These are phyloP conservation scores for Penaeus vannamei DNA, from an alignment of 1,140 invertebrate genomes.

Conservation along the genomic window DNA sequence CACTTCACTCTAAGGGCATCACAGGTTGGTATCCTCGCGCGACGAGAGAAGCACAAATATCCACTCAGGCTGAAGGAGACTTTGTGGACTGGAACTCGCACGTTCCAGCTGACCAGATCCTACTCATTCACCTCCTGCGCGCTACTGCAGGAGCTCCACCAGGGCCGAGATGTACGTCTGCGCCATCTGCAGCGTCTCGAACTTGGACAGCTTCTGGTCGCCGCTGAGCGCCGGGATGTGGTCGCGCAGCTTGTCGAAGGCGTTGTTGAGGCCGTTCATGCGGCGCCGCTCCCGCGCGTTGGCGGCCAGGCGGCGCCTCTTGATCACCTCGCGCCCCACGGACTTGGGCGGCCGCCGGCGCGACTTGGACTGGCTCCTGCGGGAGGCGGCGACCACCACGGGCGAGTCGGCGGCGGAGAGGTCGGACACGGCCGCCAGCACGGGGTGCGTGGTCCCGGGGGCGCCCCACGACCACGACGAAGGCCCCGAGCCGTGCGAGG, in stretches of 20 bases:
- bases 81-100: slow-evolving; percentile 21
- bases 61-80: slow-evolving; percentile 30
- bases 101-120: slow-evolving; percentile 47
- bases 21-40: no score
- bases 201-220: slow-evolving; percentile 88
- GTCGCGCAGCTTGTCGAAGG: slow-evolving; percentile 85
- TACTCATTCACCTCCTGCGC: slow-evolving; percentile 24
- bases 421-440: slow-evolving; percentile 47
- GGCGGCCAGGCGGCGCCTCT: slow-evolving; percentile 78
- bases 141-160: slow-evolving; percentile 57
- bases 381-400: slow-evolving; percentile 30
- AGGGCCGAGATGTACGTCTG: slow-evolving; percentile 86
- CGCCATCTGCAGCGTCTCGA: slow-evolving; percentile 90
- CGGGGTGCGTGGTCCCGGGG: slow-evolving; percentile 52
- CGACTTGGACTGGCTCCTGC: slow-evolving; percentile 47
- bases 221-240: slow-evolving; percentile 84
- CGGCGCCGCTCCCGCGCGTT: slow-evolving; percentile 84
- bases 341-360: slow-evolving; percentile 47
- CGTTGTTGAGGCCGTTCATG: slow-evolving; percentile 88
- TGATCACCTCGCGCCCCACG: slow-evolving; percentile 54
- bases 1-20: no score
- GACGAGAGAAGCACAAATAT: no score
- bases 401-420: slow-evolving; percentile 32
- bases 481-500: slow-evolving; percentile 25
- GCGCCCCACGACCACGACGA: slow-evolving; percentile 58